phyloP scores from a whole-genome alignment of 37 sponge, comb jelly and placozoan species.

The Beroe ovata region DNA sequence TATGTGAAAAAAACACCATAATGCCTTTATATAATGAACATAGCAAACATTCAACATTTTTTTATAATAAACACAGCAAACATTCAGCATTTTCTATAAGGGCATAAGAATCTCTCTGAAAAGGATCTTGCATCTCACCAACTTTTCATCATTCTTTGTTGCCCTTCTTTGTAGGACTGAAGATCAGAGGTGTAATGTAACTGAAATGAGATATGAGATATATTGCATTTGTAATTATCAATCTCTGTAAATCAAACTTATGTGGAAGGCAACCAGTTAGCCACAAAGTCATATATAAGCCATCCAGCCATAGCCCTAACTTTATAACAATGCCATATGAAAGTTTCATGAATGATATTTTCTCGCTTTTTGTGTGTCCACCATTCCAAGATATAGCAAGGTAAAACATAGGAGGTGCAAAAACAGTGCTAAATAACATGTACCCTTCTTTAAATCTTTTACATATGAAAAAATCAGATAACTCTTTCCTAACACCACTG shows the following conservation, averaged over 20 bases:
- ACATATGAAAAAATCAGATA: not conserved
- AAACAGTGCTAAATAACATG: not conserved
- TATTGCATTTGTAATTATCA: not conserved
- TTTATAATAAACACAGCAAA: too few relatives aligned
- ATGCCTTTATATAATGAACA: too few relatives aligned
- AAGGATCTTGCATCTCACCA: too few relatives aligned
- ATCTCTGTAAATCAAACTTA: not conserved
- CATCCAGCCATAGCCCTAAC: not conserved
- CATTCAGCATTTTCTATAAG: too few relatives aligned
- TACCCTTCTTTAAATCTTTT: not conserved
- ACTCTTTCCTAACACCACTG: not conserved
- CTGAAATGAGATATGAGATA: not conserved
- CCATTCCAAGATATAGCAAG: not conserved
- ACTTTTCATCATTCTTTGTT: not conserved
- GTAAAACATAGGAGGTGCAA: slow-evolving; percentile 7
- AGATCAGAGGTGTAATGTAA: not conserved
- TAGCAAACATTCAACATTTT: too few relatives aligned
- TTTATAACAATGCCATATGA: not conserved
- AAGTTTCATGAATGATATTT: not conserved
- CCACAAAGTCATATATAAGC: not conserved
- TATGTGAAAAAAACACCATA: too few relatives aligned
- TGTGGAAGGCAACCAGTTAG: not conserved
- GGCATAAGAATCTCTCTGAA: too few relatives aligned
- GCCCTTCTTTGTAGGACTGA: not conserved
- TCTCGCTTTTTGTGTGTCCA: not conserved